Evolutionary conservation across 2,888 invertebrate genomes (phyloP), one percentile per base, ranked within the genome.

Genomic region (Stegophylla sp.): DNA sequence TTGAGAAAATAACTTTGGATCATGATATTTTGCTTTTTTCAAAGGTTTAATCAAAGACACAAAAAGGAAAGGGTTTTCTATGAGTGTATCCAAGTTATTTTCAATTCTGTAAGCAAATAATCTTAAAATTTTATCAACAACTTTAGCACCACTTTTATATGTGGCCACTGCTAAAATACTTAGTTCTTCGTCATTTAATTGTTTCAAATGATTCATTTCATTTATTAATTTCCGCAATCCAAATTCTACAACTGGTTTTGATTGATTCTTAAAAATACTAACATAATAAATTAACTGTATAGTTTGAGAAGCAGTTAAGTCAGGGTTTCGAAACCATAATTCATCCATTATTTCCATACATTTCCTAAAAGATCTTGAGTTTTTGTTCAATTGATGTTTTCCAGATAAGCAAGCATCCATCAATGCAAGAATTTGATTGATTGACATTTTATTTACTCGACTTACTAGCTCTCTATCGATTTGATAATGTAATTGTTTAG

Each of bases 1-100:
- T 23, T 34, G n/a, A 12, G 15, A 28, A 10, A 79, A 67, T 5
- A 79, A 7, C 48, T 61, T 20, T n/a, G 69, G 79, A 51, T 79
- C 79, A 51, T 79, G 79, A n/a, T 79, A 79, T 34, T 79, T 79
- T 15, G 79, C 69, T 79, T 26, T 79, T 71, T 79, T 79, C 3
- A 79, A 26, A 3, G 79, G 79, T 63, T 79, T 79, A 51, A 79
- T 67, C 0, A 79, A 10, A 12, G 71, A 69, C 4, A 79, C 51
- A 51, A 79, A 79, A 34, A 34, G 41, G 3, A 71, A 28, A 23
- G 79, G 69, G 0, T 48, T 71, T 61, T 71, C 69, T 48, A 79
- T 61, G 9, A 79, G 59, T 1, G 51, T 61, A n/a, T 61, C 23
- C 61, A 79, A 48, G 7, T 79, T 71, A 71, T 69, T 79, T 71